Evolutionary conservation across 2,888 invertebrate genomes (phyloP).

Genomic region (Apamea epomidion): DNA sequence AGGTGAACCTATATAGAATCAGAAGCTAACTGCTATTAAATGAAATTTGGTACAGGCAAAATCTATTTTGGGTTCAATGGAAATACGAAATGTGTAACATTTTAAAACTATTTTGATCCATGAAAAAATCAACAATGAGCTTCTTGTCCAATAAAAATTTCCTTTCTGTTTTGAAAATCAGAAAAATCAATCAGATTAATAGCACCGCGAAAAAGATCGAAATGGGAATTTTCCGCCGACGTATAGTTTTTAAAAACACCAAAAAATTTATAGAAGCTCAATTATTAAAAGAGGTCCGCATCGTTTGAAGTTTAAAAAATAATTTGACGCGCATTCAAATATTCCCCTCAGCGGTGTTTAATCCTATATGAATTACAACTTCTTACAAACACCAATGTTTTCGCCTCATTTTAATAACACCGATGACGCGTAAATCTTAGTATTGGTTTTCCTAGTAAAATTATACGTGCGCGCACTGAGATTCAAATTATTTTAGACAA

Average conservation of each 20-base stretch:
- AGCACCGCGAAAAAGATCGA: too few relatives aligned
- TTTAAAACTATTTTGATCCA: neutral
- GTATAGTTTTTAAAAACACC: neutral
- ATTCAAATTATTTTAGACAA: constrained; percentile 23
- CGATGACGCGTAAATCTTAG: constrained; percentile 8
- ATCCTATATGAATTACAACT: neutral
- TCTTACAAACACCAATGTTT: neutral
- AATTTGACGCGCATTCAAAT: neutral
- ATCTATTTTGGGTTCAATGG: neutral
- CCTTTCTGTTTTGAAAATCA: neutral
- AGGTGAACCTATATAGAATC: neutral
- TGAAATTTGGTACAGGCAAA: neutral
- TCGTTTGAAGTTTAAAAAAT: neutral
- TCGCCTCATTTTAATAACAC: constrained; percentile 1
- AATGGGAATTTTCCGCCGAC: neutral
- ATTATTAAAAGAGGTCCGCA: neutral
- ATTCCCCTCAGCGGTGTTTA: neutral
- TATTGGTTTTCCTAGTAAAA: constrained; percentile 15
- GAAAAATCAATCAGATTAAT: neutral
- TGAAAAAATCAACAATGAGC: neutral
- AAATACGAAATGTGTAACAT: neutral
- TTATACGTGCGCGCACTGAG: neutral
- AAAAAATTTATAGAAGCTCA: neutral
- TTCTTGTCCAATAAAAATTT: neutral
- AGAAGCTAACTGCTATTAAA: neutral